Evolutionary conservation across 2,888 invertebrate species (phyloP).

Genomic region (Yponomeuta cagnagella): DNA sequence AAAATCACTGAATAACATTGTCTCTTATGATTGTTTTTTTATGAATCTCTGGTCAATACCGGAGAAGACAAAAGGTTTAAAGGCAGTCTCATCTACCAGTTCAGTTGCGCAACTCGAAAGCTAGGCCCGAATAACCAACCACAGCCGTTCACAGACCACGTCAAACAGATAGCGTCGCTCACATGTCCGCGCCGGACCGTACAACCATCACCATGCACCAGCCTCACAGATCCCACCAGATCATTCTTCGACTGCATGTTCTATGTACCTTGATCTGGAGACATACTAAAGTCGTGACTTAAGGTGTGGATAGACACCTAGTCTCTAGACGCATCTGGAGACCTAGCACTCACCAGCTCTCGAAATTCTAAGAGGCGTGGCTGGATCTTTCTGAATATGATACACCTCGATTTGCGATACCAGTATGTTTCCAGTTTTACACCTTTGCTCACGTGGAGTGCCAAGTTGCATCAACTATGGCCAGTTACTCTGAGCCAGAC

Average conservation of each 20-base stretch:
- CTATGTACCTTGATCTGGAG: conserved; percentile 50
- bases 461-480: too few relatives aligned
- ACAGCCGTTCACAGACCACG: background rate
- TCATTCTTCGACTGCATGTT: conserved; percentile 39
- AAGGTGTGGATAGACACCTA: too few relatives aligned
- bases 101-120: background rate
- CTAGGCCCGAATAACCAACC: background rate
- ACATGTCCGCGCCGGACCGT: conserved; percentile 13
- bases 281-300: too few relatives aligned
- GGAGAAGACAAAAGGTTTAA: background rate
- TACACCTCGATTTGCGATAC: too few relatives aligned
- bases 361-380: too few relatives aligned
- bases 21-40: too few relatives aligned
- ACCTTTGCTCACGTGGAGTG: background rate
- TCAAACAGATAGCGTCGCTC: background rate
- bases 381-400: too few relatives aligned
- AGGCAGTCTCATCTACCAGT: background rate
- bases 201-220: conserved; percentile 73
- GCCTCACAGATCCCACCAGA: conserved; percentile 34
- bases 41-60: too few relatives aligned
- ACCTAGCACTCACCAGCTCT: too few relatives aligned
- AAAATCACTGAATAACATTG: too few relatives aligned
- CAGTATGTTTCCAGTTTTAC: background rate
- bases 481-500: too few relatives aligned
- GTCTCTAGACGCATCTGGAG: too few relatives aligned